Base-by-base conservation (phyloP, 2,113 vertebrate species). In the Tricholaema leucomelas region DNA sequence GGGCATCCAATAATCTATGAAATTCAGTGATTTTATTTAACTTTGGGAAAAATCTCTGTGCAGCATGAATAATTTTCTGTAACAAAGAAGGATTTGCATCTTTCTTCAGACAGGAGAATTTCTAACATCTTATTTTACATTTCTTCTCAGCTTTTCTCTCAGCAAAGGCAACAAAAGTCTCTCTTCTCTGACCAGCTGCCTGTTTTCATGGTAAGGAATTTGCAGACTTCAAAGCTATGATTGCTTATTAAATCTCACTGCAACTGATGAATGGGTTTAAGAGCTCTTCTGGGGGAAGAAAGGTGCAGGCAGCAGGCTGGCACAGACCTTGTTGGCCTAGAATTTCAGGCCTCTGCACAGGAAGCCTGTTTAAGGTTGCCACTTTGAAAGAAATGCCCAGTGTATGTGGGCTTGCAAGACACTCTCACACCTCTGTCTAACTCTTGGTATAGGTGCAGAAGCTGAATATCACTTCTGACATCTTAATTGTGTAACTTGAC, bases 401-500 rank as follows among this genome's bases (percentile, higher is more conserved):
- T 24, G 18, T 5, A 50, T n/a, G n/a, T 24, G 31, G 0, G 8
- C 33, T 56, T 52, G 30, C 33, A 87, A 55, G 82, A 64, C 31
- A 77, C n/a, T n/a, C n/a, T 23, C 31, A 65, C 12, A 31, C 15
- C 33, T 64, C 1, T 5, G 69, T 48, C 85, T 42, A 35, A 48
- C 58, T 73, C 38, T 77, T 83, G 54, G 67, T 77, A 40, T 5
- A 80, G 65, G 81, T 79, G 70, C 52, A 67, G 20, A 79, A 73
- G 35, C 19, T 3, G 12, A 59, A 89, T 33, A 73, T 80, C 12
- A 24, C 56, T 89, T 89, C 64, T 74, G 81, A 87, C 46, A 63
- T 89, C 74, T 79, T 92, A 64, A 85, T 91, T 56, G 56, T 90
- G 59, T 92, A 79, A 82, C 60, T 93, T 82, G 48, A 33, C 54